phyloP scores from a whole-genome alignment of 1,140 invertebrate genomes.

The Pygmarrhopalites habei region DNA sequence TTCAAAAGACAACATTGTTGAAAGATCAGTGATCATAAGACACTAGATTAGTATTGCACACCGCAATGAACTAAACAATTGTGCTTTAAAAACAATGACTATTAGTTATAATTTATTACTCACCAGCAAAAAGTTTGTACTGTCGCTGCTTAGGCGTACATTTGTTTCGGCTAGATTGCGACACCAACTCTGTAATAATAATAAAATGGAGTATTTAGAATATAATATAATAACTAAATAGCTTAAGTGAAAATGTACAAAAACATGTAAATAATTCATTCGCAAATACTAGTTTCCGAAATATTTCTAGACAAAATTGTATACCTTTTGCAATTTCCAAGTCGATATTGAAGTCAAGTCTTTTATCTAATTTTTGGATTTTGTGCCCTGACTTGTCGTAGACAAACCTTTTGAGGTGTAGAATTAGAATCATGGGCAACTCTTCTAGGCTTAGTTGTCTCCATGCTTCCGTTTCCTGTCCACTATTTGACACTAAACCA shows the following conservation, averaged over 20 bases:
- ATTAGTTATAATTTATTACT: no score
- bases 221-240: no score
- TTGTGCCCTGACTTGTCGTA: constrained; percentile 71
- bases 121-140: constrained; percentile 57
- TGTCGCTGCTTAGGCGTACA: constrained; percentile 62
- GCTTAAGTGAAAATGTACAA: constrained; percentile 74
- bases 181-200: no score
- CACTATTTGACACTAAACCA: constrained; percentile 74
- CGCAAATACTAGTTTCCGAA: neutral
- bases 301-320: no score
- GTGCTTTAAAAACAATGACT: no score
- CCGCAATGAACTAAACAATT: no score
- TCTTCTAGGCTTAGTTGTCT: constrained; percentile 79
- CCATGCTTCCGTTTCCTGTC: constrained; percentile 73
- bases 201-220: no score
- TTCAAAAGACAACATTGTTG: no score
- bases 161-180: constrained; percentile 54
- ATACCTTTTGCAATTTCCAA: constrained; percentile 83
- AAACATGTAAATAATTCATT: constrained; percentile 36
- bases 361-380: constrained; percentile 84
- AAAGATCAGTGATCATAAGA: no score
- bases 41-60: no score
- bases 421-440: constrained; percentile 72
- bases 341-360: constrained; percentile 77
- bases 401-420: constrained; percentile 75